These are phyloP conservation scores for Megalops cyprinoides DNA, from an alignment of 2,797 vertebrate genomes.

Conservation along the genomic window DNA sequence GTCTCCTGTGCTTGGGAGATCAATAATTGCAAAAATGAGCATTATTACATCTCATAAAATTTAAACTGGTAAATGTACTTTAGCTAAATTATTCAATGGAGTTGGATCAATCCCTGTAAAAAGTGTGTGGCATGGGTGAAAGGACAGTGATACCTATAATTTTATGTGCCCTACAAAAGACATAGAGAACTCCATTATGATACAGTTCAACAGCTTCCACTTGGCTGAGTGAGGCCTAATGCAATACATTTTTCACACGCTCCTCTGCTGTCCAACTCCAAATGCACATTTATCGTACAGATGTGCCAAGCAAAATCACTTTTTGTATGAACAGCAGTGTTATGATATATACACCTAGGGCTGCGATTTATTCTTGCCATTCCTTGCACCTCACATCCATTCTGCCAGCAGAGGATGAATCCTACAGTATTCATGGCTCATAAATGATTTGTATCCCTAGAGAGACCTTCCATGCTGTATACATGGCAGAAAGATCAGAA, in stretches of 20 bases:
- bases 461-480: constrained; percentile 56
- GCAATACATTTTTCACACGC: constrained; percentile 61
- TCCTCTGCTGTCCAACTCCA: constrained; percentile 55
- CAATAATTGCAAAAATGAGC: constrained; percentile 25
- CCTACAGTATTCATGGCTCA: constrained; percentile 63
- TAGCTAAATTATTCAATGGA: constrained; percentile 18
- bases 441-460: constrained; percentile 61
- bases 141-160: constrained; percentile 30
- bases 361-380: constrained; percentile 65
- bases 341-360: constrained; percentile 62
- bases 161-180: constrained; percentile 50
- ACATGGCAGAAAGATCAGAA: constrained; percentile 49
- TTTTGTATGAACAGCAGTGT: constrained; percentile 63
- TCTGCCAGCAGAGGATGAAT: constrained; percentile 54
- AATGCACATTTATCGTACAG: constrained; percentile 61
- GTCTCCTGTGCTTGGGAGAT: constrained; percentile 3
- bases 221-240: constrained; percentile 60
- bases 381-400: constrained; percentile 45
- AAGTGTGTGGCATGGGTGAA: not conserved
- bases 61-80: not conserved
- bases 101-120: constrained; percentile 18
- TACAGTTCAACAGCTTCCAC: constrained; percentile 54
- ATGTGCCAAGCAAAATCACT: constrained; percentile 60
- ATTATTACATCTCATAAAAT: constrained; percentile 1
- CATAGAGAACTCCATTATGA: constrained; percentile 56